Evolutionary conservation across 2,888 invertebrate species (phyloP).

Genomic region (Isotomurus palustris): DNA sequence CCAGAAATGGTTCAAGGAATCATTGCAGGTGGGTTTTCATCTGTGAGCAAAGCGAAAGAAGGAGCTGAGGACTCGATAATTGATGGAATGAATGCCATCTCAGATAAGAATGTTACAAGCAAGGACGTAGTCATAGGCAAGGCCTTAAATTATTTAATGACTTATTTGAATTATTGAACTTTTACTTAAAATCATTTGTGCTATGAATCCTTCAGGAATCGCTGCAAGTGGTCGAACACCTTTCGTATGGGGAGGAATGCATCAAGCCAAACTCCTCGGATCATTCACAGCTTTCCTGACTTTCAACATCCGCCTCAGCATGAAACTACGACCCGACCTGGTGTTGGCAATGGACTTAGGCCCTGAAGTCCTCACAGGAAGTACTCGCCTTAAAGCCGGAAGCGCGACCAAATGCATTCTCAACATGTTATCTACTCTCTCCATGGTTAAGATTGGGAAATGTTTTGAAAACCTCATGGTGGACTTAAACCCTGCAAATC

Average conservation of each 20-base stretch:
- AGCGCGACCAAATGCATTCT: slow-evolving; percentile 43
- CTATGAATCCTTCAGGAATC: slow-evolving; percentile 31
- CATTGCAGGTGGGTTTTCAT: slow-evolving; percentile 38
- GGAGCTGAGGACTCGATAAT: slow-evolving; percentile 42
- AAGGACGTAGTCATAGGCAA: slow-evolving; percentile 42
- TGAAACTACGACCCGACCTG: slow-evolving; percentile 35
- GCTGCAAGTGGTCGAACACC: slow-evolving; percentile 43
- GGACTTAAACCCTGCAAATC: slow-evolving; percentile 40
- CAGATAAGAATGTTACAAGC: slow-evolving; percentile 19
- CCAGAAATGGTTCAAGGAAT: slow-evolving; percentile 43
- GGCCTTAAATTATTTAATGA: neutral
- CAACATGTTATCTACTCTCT: slow-evolving; percentile 42
- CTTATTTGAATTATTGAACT: neutral
- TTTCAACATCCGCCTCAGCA: slow-evolving; percentile 34
- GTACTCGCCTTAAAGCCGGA: slow-evolving; percentile 43
- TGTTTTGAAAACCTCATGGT: slow-evolving; percentile 44
- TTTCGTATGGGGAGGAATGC: slow-evolving; percentile 44
- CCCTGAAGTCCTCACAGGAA: slow-evolving; percentile 43
- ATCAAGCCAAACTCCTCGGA: slow-evolving; percentile 26
- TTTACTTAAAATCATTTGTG: slow-evolving; percentile 2
- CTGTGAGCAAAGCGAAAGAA: slow-evolving; percentile 37
- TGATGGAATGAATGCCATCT: slow-evolving; percentile 33
- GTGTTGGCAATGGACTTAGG: slow-evolving; percentile 31
- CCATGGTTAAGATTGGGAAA: slow-evolving; percentile 43
- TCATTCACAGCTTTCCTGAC: slow-evolving; percentile 40